Conservation (phyloP, 1,140 invertebrate species). For the Trichonephila clavata region DNA sequence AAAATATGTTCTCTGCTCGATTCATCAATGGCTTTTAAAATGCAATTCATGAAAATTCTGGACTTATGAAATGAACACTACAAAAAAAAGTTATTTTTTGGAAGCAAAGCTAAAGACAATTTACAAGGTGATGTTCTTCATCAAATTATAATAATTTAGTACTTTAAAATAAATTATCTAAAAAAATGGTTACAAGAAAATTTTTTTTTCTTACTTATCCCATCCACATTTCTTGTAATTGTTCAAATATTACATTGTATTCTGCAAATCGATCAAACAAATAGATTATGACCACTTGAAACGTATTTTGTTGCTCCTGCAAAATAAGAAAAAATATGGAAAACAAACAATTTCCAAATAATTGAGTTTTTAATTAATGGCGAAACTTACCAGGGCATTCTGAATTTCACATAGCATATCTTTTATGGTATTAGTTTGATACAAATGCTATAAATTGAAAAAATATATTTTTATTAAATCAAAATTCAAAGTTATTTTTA, state of each 20-base stretch:
- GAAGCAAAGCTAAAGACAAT: too few species aligned
- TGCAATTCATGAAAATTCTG: constrained; percentile 54
- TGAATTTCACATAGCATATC: constrained; percentile 62
- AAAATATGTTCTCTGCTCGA: constrained; percentile 63
- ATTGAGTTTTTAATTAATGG: neutral
- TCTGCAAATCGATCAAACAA: neutral
- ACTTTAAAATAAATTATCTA: too few species aligned
- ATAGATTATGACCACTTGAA: neutral
- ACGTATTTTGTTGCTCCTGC: constrained; percentile 53
- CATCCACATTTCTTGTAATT: constrained; percentile 63
- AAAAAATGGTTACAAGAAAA: too few species aligned
- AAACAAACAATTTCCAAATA: neutral
- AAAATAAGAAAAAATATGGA: neutral
- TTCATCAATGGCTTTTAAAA: constrained; percentile 48
- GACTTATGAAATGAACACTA: constrained; percentile 55
- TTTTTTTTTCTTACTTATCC: constrained; percentile 55
- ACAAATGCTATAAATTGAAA: constrained; percentile 47
- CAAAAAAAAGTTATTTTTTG: too few species aligned
- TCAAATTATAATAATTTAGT: too few species aligned
- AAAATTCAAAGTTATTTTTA: too few species aligned
- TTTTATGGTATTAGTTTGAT: neutral
- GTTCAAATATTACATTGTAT: constrained; percentile 52
- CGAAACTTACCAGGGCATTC: constrained; percentile 42
- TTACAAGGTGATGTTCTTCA: too few species aligned
- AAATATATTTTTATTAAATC: too few species aligned